These are phyloP conservation scores for Thunnus thynnus DNA, from an alignment of 2,113 vertebrate species.

Conservation along the genomic window DNA sequence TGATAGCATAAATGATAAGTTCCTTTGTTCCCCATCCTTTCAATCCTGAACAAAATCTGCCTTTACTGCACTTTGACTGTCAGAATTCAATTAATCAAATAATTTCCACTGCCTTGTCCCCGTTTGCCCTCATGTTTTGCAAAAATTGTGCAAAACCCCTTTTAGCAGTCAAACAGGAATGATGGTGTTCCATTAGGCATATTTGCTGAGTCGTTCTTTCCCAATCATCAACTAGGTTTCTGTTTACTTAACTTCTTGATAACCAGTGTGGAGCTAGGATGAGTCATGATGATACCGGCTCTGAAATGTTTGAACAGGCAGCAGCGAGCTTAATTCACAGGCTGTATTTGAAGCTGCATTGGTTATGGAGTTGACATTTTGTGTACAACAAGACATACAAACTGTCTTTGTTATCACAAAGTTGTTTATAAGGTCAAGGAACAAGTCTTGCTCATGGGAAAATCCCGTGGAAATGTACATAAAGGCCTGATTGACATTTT, in stretches of 20 bases:
- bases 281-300: slow-evolving; percentile 31
- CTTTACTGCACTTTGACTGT: background rate
- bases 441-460: background rate
- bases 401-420: background rate
- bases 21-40: background rate
- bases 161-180: background rate
- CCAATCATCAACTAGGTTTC: slow-evolving; percentile 22
- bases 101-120: background rate
- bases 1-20: background rate
- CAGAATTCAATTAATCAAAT: background rate
- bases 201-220: slow-evolving; percentile 33
- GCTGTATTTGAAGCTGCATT: slow-evolving; percentile 2
- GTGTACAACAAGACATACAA: background rate
- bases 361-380: slow-evolving; percentile 6
- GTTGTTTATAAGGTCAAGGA: slow-evolving; percentile 7
- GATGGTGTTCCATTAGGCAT: background rate
- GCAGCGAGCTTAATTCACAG: background rate
- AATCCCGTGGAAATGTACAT: background rate
- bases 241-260: slow-evolving; percentile 38
- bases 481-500: slow-evolving; percentile 25
- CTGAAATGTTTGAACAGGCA: slow-evolving; percentile 38
- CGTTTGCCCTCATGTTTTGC: slow-evolving; percentile 1
- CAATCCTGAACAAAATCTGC: background rate
- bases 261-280: background rate
- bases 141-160: background rate